phyloP scores from a whole-genome alignment of 2,113 vertebrate genomes.

The Rhinolophus sinicus region DNA sequence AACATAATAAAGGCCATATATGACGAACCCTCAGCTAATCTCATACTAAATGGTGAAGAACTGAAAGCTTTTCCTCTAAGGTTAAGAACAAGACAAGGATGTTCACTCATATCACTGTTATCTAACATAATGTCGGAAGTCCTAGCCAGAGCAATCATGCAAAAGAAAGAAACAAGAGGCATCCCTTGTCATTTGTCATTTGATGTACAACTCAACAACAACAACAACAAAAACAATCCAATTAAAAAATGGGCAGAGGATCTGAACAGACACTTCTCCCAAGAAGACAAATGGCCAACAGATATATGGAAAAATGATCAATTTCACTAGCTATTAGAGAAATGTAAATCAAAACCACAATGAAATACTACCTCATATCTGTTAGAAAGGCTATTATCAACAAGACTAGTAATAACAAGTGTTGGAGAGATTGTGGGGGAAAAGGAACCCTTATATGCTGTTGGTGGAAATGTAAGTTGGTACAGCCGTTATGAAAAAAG shows the following conservation, averaged over 20 bases:
- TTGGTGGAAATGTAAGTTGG: neutral
- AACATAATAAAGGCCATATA: too few species aligned
- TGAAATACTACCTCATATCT: neutral
- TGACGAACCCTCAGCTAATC: too few species aligned
- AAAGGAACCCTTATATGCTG: neutral
- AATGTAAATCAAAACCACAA: neutral
- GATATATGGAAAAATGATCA: neutral
- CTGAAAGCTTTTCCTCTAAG: too few species aligned
- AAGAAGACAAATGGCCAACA: neutral
- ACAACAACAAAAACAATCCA: neutral
- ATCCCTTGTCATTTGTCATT: too few species aligned
- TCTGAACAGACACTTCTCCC: neutral
- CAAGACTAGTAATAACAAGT: neutral
- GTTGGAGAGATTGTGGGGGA: neutral
- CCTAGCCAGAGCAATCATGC: too few species aligned
- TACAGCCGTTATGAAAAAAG: neutral
- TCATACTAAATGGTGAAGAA: too few species aligned
- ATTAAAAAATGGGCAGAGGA: neutral
- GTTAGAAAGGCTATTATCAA: neutral
- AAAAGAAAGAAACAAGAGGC: too few species aligned
- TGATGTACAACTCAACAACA: neutral
- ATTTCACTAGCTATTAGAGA: neutral
- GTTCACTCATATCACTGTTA: too few species aligned
- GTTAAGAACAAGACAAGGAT: too few species aligned
- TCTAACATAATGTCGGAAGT: too few species aligned